Base-by-base conservation (phyloP, 1,140 invertebrate species). In the Magallana ariakensis region DNA sequence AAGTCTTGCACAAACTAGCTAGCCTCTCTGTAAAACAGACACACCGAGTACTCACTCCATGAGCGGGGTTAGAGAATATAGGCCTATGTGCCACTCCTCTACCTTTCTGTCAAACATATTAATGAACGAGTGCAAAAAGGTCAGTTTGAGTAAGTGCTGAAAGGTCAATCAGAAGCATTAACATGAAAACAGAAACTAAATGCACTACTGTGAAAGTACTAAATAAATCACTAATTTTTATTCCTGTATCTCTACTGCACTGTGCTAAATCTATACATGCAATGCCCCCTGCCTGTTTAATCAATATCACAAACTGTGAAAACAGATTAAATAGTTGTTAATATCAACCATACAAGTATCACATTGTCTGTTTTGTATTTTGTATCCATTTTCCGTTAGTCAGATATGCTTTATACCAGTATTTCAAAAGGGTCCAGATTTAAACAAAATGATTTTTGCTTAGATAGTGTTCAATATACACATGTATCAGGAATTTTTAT, bases 1-100 rank as follows among this genome's bases (percentile, higher is more conserved):
- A 46, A 46, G 33, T 46, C 33, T 46, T 46, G 33, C 58, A 10
- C 5, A 13, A 16, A 26, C 66, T 75, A 75, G 22, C 66, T 75
- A 55, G 46, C 80, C 54, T 55, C 46, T 54, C 19, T 53, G 5
- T 54, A 46, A 46, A n/a, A 46, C 46, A 82, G 10, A 54, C 80
- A 82, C 46, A 54, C 60, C 15, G 15, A 62, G 11, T 82, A 82
- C 80, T 56, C 80, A 82, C 80, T 82, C 33, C 55, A 82, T 82
- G 66, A 75, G 66, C 22, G 15, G 66, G 66, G 66, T 75, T 75
- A 75, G 66, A 75, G 66, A 75, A 75, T 26, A 75, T 75, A 26
- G 66, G 66, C 22, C 66, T 75, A 75, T 75, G 66, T 26, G 10
- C 66, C 66, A 19, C 66, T 19, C 66, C 66, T 75, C 66, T 75